Evolutionary conservation across 2,888 invertebrate genomes (phyloP).

Genomic region (Morpho achilles): DNA sequence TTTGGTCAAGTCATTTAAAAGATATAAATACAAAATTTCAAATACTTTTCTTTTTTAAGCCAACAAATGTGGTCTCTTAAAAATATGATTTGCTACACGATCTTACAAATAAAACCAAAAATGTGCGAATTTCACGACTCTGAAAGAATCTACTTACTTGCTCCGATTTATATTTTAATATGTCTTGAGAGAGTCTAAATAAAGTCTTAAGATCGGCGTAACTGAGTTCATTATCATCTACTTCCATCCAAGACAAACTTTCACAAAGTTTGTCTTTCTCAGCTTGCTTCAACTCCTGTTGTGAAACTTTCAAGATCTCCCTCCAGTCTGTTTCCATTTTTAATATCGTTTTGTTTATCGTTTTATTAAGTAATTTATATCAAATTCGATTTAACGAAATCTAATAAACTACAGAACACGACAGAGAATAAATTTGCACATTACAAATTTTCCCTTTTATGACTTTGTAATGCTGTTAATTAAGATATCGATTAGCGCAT

Average conservation of each 20-base stretch:
- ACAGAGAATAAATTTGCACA: too few species aligned
- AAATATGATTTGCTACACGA: too few species aligned
- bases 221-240: slow-evolving; percentile 77
- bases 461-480: background rate
- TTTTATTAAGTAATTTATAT: background rate
- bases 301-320: slow-evolving; percentile 75
- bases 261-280: slow-evolving; percentile 83
- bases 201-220: slow-evolving; percentile 76
- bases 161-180: slow-evolving; percentile 83
- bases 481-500: slow-evolving; percentile 1
- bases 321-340: slow-evolving; percentile 80
- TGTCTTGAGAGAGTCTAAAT: slow-evolving; percentile 82
- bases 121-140: too few species aligned
- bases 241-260: slow-evolving; percentile 80
- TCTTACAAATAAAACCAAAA: too few species aligned
- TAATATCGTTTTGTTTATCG: background rate
- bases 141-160: slow-evolving; percentile 66
- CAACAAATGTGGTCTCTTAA: too few species aligned
- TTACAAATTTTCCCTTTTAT: too few species aligned
- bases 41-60: too few species aligned
- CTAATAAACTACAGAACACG: too few species aligned
- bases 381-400: background rate
- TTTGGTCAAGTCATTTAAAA: too few species aligned
- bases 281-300: slow-evolving; percentile 75
- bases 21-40: too few species aligned